A percentile compares a stretch with the other conserved stretches of the same genome.
Conservation (phyloP, 2,888 invertebrate species). For the Rhyacophila evoluta region DNA sequence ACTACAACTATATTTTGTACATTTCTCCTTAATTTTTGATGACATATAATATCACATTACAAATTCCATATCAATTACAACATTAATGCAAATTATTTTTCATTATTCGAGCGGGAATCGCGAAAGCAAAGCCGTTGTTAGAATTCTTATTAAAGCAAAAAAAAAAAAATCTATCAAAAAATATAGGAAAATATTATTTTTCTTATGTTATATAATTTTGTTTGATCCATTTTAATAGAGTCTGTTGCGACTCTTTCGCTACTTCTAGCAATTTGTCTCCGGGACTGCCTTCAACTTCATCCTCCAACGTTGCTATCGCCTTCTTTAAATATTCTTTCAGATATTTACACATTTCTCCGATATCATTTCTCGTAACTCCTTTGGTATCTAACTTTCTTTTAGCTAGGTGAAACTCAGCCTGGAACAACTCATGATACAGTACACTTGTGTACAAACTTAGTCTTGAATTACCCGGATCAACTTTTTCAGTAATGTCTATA, state of each 20-base stretch:
- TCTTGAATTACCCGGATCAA: slow-evolving; percentile 81
- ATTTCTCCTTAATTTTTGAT: background rate
- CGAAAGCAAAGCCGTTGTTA: background rate
- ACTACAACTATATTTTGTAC: background rate
- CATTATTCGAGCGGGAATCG: background rate
- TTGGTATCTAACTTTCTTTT: slow-evolving; percentile 63
- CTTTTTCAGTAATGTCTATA: slow-evolving; percentile 71
- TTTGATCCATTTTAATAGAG: slow-evolving; percentile 66
- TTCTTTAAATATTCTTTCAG: slow-evolving; percentile 64
- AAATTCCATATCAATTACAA: background rate
- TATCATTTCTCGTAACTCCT: slow-evolving; percentile 59
- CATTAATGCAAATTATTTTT: background rate
- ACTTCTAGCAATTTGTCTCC: slow-evolving; percentile 69
- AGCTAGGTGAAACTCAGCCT: slow-evolving; percentile 68
- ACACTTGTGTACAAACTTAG: slow-evolving; percentile 84
- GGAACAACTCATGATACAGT: slow-evolving; percentile 78
- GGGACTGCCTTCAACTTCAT: slow-evolving; percentile 69
- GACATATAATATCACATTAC: background rate
- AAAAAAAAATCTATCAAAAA: too few species aligned
- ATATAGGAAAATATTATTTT: background rate
- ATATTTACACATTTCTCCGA: slow-evolving; percentile 64
- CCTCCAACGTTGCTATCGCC: slow-evolving; percentile 65
- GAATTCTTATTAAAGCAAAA: background rate
- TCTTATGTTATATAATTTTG: slow-evolving; percentile 60
- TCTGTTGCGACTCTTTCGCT: slow-evolving; percentile 65